Evolutionary conservation across 2,113 vertebrate genomes (phyloP), one percentile per base, ranked within the genome.

Genomic region (Spea multiplicata): DNA sequence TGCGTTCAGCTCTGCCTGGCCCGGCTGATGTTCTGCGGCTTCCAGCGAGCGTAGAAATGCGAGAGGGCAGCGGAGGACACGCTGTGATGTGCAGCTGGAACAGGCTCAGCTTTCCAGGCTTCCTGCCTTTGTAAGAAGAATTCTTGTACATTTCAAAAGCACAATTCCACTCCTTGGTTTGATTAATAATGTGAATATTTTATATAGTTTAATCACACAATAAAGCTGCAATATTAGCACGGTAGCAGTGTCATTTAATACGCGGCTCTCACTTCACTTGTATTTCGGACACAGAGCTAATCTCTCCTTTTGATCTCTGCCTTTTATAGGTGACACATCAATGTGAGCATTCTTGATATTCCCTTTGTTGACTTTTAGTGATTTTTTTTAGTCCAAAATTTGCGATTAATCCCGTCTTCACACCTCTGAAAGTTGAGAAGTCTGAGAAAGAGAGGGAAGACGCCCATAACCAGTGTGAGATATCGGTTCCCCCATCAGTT

Each of bases 201-300:
- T 74, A 80, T 73, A 67, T 73, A 49, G 61, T 67, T 80, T 80
- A 64, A 67, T 80, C n/a, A 50, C 71, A 73, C 44, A 74, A 80
- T 73, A 66, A 59, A 49, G 44, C 1, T 45, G 57, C 49, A 65
- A 73, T 66, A 67, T 59, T 44, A 44, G 3, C 47, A 44, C 45
- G 73, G 59, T 14, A 17, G 55, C 55, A 46, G 50, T 73, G 78
- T 61, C 73, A 80, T 66, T 61, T 80, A 74, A 80, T 80, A 80
- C 61, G 71, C 44, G 14, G 16, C 64, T 61, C 59, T 62, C 66
- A 49, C 65, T 73, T 61, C 64, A 59, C 71, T 61, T 52, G 61
- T 48, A 50, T 74, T 80, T 80, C 57, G 71, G 78, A 74, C 53
- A 61, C 13, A n/a, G 45, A 53, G 48, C 12, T 74, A 80, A 80